These are phyloP conservation scores for Probosciger aterrimus DNA, from an alignment of 2,113 vertebrate species.

Conservation along the genomic window DNA sequence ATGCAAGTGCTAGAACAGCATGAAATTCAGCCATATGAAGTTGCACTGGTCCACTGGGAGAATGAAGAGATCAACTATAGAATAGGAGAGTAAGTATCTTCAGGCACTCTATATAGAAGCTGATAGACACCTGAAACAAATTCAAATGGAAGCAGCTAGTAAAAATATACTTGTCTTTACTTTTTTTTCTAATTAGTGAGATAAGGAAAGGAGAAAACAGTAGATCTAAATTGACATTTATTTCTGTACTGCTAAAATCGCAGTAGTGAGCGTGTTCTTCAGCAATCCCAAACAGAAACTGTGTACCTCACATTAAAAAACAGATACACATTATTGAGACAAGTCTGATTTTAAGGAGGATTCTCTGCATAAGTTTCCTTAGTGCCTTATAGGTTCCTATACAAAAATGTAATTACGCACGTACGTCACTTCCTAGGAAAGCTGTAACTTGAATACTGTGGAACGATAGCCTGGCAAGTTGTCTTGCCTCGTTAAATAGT, in stretches of 20 bases:
- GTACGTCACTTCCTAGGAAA: not conserved
- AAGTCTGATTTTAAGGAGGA: not conserved
- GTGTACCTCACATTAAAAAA: not conserved
- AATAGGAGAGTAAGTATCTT: slow-evolving; percentile 82
- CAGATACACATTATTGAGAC: not conserved
- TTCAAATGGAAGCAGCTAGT: not conserved
- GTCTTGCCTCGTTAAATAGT: not conserved
- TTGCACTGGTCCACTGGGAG: slow-evolving; percentile 95
- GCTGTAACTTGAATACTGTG: not conserved
- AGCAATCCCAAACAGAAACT: not conserved
- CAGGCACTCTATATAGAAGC: not conserved
- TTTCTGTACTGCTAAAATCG: not conserved
- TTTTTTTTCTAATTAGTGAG: not conserved
- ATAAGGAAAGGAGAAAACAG: not conserved
- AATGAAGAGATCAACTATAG: slow-evolving; percentile 95
- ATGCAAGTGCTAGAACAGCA: slow-evolving; percentile 89
- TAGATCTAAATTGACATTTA: not conserved
- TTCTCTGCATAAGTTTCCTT: not conserved
- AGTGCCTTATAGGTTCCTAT: not conserved
- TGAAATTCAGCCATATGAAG: slow-evolving; percentile 93
- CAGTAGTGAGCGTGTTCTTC: not conserved
- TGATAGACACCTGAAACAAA: not conserved
- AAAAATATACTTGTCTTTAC: not conserved
- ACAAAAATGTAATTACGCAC: not conserved
- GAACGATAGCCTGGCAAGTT: not conserved